Conservation (phyloP, 2,797 vertebrate genomes). For the Gallinago nigripennis region DNA sequence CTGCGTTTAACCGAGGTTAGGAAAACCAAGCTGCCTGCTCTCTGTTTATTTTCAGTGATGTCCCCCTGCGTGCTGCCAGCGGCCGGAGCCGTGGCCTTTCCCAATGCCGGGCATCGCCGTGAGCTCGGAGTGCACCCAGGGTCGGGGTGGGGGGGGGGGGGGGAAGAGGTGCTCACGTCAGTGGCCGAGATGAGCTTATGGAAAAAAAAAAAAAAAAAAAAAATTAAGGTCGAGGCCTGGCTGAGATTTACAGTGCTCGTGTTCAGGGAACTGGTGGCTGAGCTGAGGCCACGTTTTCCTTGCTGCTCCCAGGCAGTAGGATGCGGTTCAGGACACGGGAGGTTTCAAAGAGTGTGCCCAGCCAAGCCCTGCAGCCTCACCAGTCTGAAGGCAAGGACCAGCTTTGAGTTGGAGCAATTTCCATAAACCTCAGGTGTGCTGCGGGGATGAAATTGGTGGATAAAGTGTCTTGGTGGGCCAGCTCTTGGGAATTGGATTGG, state of each 20-base stretch:
- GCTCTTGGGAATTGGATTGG: background rate
- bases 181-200: background rate
- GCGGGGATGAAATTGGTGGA: background rate
- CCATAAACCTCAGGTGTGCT: background rate
- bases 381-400: background rate
- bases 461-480: background rate
- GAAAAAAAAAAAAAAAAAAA: background rate
- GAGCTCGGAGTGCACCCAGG: background rate
- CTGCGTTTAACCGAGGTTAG: constrained; percentile 58
- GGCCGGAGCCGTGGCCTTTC: constrained; percentile 26
- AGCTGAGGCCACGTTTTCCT: background rate
- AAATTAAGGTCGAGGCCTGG: background rate
- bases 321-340: background rate
- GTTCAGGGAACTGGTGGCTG: background rate
- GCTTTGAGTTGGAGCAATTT: background rate
- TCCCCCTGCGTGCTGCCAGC: constrained; percentile 38
- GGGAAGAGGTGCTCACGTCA: background rate
- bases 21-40: constrained; percentile 45
- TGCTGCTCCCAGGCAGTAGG: background rate
- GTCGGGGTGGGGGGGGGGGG: background rate
- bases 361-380: background rate
- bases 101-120: background rate
- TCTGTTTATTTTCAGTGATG: constrained; percentile 67
- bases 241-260: constrained; percentile 5
- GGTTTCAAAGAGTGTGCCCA: background rate